Conservation (phyloP, 2,797 vertebrate genomes). For the Bufotes viridis region DNA sequence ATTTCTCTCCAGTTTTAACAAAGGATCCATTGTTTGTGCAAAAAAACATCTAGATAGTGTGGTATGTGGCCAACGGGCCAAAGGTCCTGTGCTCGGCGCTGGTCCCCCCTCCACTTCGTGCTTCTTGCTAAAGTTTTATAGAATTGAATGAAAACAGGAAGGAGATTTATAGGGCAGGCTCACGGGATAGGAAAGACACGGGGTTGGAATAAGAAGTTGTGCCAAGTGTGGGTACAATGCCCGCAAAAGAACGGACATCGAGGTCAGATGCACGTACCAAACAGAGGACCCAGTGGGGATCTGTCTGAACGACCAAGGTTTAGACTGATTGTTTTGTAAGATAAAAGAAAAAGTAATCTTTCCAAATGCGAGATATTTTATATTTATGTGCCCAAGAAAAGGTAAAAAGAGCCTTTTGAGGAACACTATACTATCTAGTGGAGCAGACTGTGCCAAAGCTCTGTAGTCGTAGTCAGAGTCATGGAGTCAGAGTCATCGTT, state of each 20-base stretch:
- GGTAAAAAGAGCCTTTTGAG: no score
- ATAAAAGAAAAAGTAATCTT: no score
- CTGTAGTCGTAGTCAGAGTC: no score
- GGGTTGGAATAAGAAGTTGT: not conserved
- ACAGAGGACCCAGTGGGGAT: no score
- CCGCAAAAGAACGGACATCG: no score
- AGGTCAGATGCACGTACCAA: not conserved
- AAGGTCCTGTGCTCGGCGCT: not conserved
- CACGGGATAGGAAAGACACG: not conserved
- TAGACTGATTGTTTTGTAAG: no score
- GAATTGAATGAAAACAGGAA: not conserved
- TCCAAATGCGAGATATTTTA: no score
- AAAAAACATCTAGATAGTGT: not conserved
- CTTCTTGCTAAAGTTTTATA: not conserved
- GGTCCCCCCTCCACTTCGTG: not conserved
- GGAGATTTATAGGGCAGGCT: not conserved
- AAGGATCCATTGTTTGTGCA: not conserved
- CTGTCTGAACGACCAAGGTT: no score
- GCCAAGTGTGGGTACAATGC: not conserved
- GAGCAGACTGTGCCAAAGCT: no score
- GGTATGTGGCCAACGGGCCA: constrained; percentile 11
- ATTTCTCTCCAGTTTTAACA: not conserved
- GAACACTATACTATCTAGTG: no score
- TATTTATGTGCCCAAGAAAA: no score
- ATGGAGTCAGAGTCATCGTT: no score